Conservation (phyloP, 2,113 vertebrate genomes). For the Myotis yumanensis region DNA sequence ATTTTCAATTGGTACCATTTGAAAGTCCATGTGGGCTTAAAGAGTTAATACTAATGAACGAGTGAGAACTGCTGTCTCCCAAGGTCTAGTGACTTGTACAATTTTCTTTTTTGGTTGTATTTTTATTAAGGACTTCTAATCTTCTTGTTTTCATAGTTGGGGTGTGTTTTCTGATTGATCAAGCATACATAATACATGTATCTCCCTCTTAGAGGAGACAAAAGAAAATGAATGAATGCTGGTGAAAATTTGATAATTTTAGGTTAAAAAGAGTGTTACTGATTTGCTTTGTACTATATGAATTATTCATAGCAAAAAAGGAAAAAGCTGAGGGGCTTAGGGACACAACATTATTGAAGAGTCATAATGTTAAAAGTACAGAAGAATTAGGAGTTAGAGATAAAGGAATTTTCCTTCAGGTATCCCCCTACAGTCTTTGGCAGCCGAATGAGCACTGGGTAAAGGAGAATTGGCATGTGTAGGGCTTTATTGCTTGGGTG, state of each 20-base stretch:
- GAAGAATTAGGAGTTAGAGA: conserved; percentile 43
- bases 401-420: conserved; percentile 50
- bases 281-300: conserved; percentile 50
- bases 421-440: conserved; percentile 25
- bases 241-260: conserved; percentile 59
- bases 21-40: background rate
- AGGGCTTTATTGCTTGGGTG: background rate
- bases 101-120: background rate
- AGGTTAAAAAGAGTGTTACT: conserved; percentile 56
- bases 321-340: conserved; percentile 41
- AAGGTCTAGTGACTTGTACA: background rate
- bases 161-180: background rate
- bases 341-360: conserved; percentile 56
- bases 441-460: background rate
- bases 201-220: conserved; percentile 37
- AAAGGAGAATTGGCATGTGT: background rate
- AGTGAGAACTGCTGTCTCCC: background rate
- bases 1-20: background rate
- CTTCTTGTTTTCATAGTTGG: conserved; percentile 19
- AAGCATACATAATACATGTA: conserved; percentile 44
- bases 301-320: conserved; percentile 67
- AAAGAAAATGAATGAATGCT: conserved; percentile 56
- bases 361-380: conserved; percentile 39
- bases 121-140: conserved; percentile 48
- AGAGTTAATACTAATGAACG: background rate